Conservation (phyloP, 2,797 vertebrate species). For the Oreochromis grahami region DNA sequence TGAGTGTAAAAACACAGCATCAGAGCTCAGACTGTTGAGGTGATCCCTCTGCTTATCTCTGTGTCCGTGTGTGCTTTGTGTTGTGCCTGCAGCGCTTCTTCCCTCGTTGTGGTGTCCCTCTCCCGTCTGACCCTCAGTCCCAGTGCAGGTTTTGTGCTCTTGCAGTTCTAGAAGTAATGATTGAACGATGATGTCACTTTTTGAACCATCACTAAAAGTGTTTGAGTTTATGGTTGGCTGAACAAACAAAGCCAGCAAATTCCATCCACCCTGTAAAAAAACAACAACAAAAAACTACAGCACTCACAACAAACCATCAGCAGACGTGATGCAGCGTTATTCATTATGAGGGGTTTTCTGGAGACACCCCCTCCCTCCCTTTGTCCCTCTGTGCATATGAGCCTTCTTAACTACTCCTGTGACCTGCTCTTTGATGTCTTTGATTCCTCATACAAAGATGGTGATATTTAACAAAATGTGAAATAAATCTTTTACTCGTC, state of each 20-base stretch:
- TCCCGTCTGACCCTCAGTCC: neutral
- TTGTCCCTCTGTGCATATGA: constrained; percentile 4
- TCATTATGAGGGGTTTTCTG: neutral
- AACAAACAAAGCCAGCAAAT: neutral
- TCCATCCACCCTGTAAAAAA: neutral
- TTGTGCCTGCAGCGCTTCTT: constrained; percentile 22
- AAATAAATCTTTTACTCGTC: constrained; percentile 65
- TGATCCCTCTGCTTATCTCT: constrained; percentile 17
- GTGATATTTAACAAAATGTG: constrained; percentile 69
- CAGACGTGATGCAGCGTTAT: neutral
- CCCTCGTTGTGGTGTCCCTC: neutral
- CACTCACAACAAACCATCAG: neutral
- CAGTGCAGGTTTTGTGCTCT: neutral
- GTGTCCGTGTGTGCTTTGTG: neutral
- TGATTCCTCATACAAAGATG: constrained; percentile 55
- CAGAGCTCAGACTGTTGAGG: constrained; percentile 11
- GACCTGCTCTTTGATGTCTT: constrained; percentile 53
- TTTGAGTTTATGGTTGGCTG: neutral
- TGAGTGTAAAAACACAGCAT: neutral
- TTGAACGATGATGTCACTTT: neutral
- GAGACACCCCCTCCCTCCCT: neutral
- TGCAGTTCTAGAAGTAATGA: neutral
- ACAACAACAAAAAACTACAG: neutral
- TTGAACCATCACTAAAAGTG: neutral
- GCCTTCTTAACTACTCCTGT: constrained; percentile 33